Base-by-base conservation (phyloP, 1,140 invertebrate species). In the Calliopsis andreniformis region DNA sequence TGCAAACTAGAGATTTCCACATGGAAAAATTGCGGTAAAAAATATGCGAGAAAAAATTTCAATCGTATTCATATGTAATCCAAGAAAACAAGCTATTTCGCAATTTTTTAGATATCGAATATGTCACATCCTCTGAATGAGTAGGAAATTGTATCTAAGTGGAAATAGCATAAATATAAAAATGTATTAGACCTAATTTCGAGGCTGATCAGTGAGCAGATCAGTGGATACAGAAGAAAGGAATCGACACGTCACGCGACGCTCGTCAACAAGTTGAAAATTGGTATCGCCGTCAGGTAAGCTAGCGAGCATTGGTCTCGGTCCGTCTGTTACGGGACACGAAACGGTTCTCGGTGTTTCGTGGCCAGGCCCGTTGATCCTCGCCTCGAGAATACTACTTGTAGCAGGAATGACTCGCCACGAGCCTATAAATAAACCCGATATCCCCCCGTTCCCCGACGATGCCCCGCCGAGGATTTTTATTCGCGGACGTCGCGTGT, bases 191-290 rank as follows among this genome's bases (percentile, higher is more conserved):
- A n/a, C n/a, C n/a, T n/a, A n/a, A n/a, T n/a, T n/a, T n/a, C n/a
- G n/a, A n/a, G n/a, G n/a, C n/a, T n/a, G n/a, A n/a, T n/a, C n/a
- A n/a, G n/a, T n/a, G n/a, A n/a, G n/a, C n/a, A n/a, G n/a, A n/a
- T n/a, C n/a, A n/a, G n/a, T n/a, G n/a, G n/a, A n/a, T n/a, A n/a
- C n/a, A n/a, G n/a, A n/a, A 28, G 61, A 56, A 43, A 81, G 67
- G 25, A 68, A 73, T 53, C 30, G 18, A 20, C 25, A 49, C 73
- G 55, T 87, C 87, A 85, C 83, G 87, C 87, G 83, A 89, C 16
- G 47, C 68, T 66, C 71, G 73, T 86, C 86, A 87, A 89, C 86
- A 87, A 88, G 84, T 86, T 83, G 83, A 63, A 86, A 87, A 88
- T 87, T 78, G 64, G 67, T 78, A 80, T 73, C 68, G 43, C n/a